Conservation (phyloP, 2,113 vertebrate species). For the Thryonomys swinderianus region DNA sequence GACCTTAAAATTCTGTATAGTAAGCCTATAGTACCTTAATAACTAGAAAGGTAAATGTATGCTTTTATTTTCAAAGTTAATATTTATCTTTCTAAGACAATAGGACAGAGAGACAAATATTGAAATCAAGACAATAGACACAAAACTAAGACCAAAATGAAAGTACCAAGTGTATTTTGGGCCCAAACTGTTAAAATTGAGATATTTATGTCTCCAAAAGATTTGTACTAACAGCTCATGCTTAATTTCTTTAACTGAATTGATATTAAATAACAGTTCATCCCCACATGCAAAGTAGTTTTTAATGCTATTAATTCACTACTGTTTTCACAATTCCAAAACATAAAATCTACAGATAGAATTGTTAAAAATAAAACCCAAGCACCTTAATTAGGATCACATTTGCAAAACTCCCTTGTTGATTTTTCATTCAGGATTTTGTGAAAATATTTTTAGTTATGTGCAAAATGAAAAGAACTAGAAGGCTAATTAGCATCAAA, state of each 20-base stretch:
- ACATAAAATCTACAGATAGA: constrained; percentile 52
- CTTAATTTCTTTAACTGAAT: constrained; percentile 65
- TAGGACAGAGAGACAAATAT: constrained; percentile 10
- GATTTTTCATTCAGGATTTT: constrained; percentile 67
- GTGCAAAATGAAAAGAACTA: constrained; percentile 71
- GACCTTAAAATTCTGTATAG: constrained; percentile 23
- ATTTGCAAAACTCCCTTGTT: constrained; percentile 66
- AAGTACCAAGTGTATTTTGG: constrained; percentile 12
- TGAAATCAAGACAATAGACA: constrained; percentile 27
- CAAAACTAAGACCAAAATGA: constrained; percentile 46
- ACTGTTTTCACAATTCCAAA: constrained; percentile 55
- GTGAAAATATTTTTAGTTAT: constrained; percentile 71
- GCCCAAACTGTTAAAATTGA: constrained; percentile 51
- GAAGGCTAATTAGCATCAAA: constrained; percentile 73
- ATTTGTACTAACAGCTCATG: constrained; percentile 21
- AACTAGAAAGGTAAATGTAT: constrained; percentile 36
- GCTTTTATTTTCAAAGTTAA: constrained; percentile 57
- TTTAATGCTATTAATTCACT: constrained; percentile 53
- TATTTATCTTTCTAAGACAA: constrained; percentile 34
- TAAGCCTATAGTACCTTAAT: constrained; percentile 48
- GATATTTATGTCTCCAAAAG: constrained; percentile 55
- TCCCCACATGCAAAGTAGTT: background rate
- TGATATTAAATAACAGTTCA: constrained; percentile 41
- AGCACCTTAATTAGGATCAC: constrained; percentile 68
- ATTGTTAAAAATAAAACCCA: constrained; percentile 64